phyloP scores from a whole-genome alignment of 2,797 vertebrate species.

The Clarias platycephalus region DNA sequence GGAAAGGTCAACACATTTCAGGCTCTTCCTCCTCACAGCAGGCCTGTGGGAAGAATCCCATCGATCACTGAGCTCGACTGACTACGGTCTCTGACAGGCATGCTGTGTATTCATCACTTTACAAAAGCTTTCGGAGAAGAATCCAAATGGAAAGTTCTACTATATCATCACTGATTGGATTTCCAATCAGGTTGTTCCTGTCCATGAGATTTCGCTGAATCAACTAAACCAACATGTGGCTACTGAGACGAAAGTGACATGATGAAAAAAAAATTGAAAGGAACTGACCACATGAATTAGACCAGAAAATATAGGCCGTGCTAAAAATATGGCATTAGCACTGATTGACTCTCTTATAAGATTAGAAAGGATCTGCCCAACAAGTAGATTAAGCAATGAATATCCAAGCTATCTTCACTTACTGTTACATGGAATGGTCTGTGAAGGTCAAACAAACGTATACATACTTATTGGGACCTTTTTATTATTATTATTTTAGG shows the following conservation, averaged over 20 bases:
- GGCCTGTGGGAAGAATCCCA: constrained; percentile 42
- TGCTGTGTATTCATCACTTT: constrained; percentile 31
- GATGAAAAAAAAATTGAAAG: background rate
- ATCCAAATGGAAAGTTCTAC: constrained; percentile 24
- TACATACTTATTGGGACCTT: background rate
- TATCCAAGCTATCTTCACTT: constrained; percentile 2
- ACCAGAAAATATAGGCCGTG: constrained; percentile 27
- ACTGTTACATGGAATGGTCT: background rate
- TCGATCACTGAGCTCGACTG: constrained; percentile 43
- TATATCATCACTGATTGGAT: constrained; percentile 12
- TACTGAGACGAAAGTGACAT: constrained; percentile 1
- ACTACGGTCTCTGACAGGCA: constrained; percentile 32
- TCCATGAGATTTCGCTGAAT: background rate
- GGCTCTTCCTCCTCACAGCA: constrained; percentile 31
- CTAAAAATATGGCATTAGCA: constrained; percentile 23
- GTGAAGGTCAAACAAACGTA: background rate
- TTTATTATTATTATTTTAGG: background rate
- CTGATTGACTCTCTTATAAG: constrained; percentile 5
- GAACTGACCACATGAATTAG: background rate
- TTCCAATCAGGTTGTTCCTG: constrained; percentile 10
- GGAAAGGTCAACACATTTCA: constrained; percentile 45
- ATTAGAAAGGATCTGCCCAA: constrained; percentile 16
- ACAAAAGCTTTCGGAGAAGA: constrained; percentile 34
- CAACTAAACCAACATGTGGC: constrained; percentile 1
- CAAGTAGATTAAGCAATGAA: constrained; percentile 6